Evolutionary conservation across 2,888 invertebrate genomes (phyloP).

Genomic region (Hypomecis punctinalis): DNA sequence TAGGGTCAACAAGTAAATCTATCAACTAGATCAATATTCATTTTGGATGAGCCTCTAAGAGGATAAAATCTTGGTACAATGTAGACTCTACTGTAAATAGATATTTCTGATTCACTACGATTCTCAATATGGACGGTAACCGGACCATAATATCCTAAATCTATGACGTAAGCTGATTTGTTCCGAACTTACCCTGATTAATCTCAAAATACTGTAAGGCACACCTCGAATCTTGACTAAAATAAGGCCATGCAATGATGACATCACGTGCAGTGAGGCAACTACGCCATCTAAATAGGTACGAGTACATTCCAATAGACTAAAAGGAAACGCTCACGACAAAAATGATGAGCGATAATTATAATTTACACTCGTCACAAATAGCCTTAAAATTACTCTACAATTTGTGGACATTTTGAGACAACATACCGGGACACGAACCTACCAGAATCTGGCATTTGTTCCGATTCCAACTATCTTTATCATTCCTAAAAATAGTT

Average conservation of each 20-base stretch:
- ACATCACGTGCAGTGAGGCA: constrained; percentile 43
- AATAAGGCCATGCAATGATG: constrained; percentile 55
- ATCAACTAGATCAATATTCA: constrained; percentile 29
- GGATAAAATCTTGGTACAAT: constrained; percentile 23
- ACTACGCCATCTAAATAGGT: constrained; percentile 34
- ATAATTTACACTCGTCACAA: constrained; percentile 25
- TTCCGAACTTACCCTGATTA: constrained; percentile 33
- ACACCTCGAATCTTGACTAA: constrained; percentile 52
- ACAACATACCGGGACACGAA: constrained; percentile 61
- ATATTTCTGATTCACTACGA: constrained; percentile 8
- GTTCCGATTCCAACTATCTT: constrained; percentile 41
- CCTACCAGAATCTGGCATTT: constrained; percentile 65
- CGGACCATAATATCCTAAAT: constrained; percentile 30
- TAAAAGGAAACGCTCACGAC: constrained; percentile 37
- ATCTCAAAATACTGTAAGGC: constrained; percentile 45
- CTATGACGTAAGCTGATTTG: constrained; percentile 32
- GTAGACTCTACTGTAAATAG: constrained; percentile 12
- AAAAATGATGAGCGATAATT: constrained; percentile 34
- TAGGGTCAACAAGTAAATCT: constrained; percentile 48
- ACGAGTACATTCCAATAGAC: constrained; percentile 25
- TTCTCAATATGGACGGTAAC: constrained; percentile 42
- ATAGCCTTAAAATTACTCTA: constrained; percentile 38
- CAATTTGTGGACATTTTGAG: constrained; percentile 30
- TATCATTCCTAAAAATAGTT: constrained; percentile 50
- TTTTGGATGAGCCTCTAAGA: constrained; percentile 41